Evolutionary conservation across 2,113 vertebrate genomes (phyloP), one percentile per base, ranked within the genome.

Genomic region (Neolamprologus falcicula): DNA sequence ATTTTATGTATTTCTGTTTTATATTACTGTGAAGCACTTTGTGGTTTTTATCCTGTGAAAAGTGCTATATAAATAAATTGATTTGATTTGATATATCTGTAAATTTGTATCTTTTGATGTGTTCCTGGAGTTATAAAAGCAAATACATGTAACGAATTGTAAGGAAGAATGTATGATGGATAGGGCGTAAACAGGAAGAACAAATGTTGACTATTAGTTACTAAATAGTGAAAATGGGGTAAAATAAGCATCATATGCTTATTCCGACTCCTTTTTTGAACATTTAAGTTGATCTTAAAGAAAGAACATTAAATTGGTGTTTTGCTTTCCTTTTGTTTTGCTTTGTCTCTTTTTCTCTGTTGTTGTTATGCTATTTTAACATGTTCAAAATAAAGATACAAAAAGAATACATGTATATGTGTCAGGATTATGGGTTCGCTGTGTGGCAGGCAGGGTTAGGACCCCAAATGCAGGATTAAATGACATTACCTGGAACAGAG

Each of bases 161-260:
- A 61, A 61, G 57, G 57, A 61, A 31, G 26, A 6, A 61, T 61
- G 0, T 59, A 31, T 1, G 57, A 61, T 61, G 57, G 57, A 17
- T 61, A 3, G 57, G 26, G 5, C 26, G 0, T 17, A 59, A 55
- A 0, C 57, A 59, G 26, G 26, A 59, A 6, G 57, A 17, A 1
- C 0, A 61, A 31, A 61, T 61, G 14, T 31, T 61, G 57, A 61
- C 28, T 61, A 4, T 61, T 61, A 61, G 57, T 61, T 17, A 61
- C 57, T 61, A 61, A 61, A 61, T 31, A 61, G 8, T 31, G 57
- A 61, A 61, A 33, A 33, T 31, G 14, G 8, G 26, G 57, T 61
- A 61, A 61, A 61, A 61, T 61, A 61, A 61, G 57, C 55, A 9
- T 3, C 55, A 9, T 0, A 31, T 31, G 5, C 8, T 31, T 17